Base-by-base conservation (phyloP, 2,113 vertebrate genomes). In the Polypterus senegalus region DNA sequence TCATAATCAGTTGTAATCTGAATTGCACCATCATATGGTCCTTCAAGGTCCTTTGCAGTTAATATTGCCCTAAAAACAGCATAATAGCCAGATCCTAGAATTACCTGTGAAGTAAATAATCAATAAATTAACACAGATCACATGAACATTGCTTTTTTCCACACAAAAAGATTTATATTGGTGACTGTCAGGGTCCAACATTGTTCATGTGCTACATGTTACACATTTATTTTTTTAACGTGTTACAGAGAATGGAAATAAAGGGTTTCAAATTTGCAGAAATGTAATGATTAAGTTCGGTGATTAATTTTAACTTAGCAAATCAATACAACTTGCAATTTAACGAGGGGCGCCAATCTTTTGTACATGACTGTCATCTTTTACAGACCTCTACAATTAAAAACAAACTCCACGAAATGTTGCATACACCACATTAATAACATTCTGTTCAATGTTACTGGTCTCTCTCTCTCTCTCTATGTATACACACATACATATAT, bases 1-100 rank as follows among this genome's bases (percentile, higher is more conserved):
- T 99, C 94, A 69, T 95, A 99, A 76, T 97, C 96, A 73, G 94
- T 97, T 0, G 90, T 93, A 66, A 99, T 91, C 76, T 98, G 95
- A 62, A 98, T 79, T 59, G 93, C 94, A 73, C 92, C 94, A 9
- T 98, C 95, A 54, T 95, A 93, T 58, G 81, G 70, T 53, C 95
- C 96, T 81, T 99, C 93, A 62, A 97, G 84, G 7, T 89, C 83
- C 64, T 94, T 92, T 0, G 93, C 92, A 70, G 85, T 84, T 61
- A 99, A 77, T 61, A 86, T 93, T 66, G 98, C 91, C 80, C 89
- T 86, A 77, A 98, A 98, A 9, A 88, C 87, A 62, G 92, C 92
- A 52, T 96, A 98, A 70, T 92, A 93, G 60, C 94, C 93, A 8
- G 93, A 92, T 27, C 92, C 88, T 60, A 99, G 71, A 67, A 92